A percentile compares a stretch with the other conserved stretches of the same genome.
phyloP scores from a whole-genome alignment of 1,140 invertebrate genomes.

The Sycobia sp. region DNA sequence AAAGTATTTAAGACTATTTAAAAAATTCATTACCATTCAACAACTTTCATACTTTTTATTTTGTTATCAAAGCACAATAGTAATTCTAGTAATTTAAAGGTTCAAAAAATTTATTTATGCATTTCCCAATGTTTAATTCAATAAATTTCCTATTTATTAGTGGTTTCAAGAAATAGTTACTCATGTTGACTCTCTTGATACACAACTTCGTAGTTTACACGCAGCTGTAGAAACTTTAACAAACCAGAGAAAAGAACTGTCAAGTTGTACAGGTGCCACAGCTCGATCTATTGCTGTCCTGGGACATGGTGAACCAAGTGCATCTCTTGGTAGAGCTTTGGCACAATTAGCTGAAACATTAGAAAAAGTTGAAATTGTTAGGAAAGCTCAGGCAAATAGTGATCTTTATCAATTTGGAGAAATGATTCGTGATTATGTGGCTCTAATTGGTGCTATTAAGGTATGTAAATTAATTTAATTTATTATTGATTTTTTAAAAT shows the following conservation, averaged over 20 bases:
- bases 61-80: too few relatives aligned
- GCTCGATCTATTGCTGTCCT: constrained; percentile 90
- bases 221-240: constrained; percentile 88
- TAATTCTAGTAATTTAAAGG: too few relatives aligned
- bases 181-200: constrained; percentile 91
- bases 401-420: constrained; percentile 94
- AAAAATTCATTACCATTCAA: too few relatives aligned
- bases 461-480: too few relatives aligned
- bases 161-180: constrained; percentile 98
- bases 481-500: not conserved
- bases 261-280: constrained; percentile 77
- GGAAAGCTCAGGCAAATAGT: constrained; percentile 90
- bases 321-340: constrained; percentile 86
- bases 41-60: too few relatives aligned
- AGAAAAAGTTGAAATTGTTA: constrained; percentile 80
- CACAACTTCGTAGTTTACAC: constrained; percentile 86
- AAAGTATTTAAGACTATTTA: too few relatives aligned
- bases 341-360: constrained; percentile 90
- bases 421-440: constrained; percentile 94
- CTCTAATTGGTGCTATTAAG: constrained; percentile 90
- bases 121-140: not conserved
- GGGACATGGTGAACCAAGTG: constrained; percentile 94
- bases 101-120: too few relatives aligned
- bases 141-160: constrained; percentile 62
- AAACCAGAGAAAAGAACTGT: constrained; percentile 84